A percentile compares a stretch with the other conserved stretches of the same genome.
phyloP scores from a whole-genome alignment of 2,888 invertebrate genomes.

The Megaustenia siamemsis region DNA sequence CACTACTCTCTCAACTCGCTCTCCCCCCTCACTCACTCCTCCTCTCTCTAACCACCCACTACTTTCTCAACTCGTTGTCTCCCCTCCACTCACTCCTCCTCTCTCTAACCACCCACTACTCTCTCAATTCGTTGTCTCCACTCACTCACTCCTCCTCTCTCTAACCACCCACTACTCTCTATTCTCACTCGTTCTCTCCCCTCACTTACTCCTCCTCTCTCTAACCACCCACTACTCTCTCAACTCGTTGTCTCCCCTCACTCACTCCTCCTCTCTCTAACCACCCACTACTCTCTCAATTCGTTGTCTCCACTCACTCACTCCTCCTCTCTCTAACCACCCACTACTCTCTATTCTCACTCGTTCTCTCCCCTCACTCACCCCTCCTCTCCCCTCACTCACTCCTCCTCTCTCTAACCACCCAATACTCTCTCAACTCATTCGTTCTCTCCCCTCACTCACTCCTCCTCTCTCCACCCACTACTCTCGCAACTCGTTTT shows the following conservation, averaged over 20 bases:
- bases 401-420: background rate
- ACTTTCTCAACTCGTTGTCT: too few relatives aligned
- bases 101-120: too few relatives aligned
- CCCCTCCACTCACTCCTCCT: too few relatives aligned
- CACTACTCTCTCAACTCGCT: too few relatives aligned
- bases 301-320: background rate
- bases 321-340: conserved; percentile 18
- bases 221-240: background rate
- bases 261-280: background rate
- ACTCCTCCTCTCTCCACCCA: background rate
- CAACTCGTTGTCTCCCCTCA: background rate
- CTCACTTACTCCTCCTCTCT: too few relatives aligned
- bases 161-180: too few relatives aligned
- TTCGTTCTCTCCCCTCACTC: background rate
- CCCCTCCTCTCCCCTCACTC: background rate
- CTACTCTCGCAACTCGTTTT: background rate
- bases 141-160: too few relatives aligned
- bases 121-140: too few relatives aligned
- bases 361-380: background rate
- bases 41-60: too few relatives aligned
- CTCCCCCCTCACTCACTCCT: too few relatives aligned
- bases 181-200: too few relatives aligned
- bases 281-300: background rate
- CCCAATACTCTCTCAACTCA: background rate
- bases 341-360: background rate